Evolutionary conservation across 2,888 invertebrate genomes (phyloP), one percentile per base, ranked within the genome.

Genomic region (Leucophora obtusa): DNA sequence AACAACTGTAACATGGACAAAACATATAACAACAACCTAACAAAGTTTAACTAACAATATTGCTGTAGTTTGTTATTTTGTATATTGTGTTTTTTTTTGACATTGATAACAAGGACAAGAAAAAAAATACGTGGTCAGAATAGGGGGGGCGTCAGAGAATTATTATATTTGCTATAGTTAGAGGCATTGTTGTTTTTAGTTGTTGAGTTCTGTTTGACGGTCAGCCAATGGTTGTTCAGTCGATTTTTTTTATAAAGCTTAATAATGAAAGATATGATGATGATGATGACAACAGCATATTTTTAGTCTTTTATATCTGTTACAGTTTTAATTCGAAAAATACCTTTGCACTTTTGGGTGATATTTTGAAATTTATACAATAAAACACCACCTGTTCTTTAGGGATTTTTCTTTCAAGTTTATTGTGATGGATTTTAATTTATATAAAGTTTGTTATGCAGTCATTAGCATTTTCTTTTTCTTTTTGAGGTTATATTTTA

Each of bases 31-130:
- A 7, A 7, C 28, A 28, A 28, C 6, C 7, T 7, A 28, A 28
- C 14, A 24, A 33, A 43, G 35, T 18, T 63, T 56, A 75, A 68
- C 56, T 68, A 62, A 62, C 33, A 47, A 62, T 65, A 62, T 75
- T 47, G 33, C 38, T 56, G 54, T 47, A 15, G 43, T 47, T 33
- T 51, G 50, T 53, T 28, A 5, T 71, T 28, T 28, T 24, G 43
- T 65, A 17, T 28, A 8, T 47, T 47, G 28, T 47, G 43, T 43
- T 8, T 58, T 66, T 15, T 77, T 77, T 60, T 60, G 71, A 66
- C 77, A 77, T 65, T 65, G 77, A 77, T 50, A 71, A 66, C 54
- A 59, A 71, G 62, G 66, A 66, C 54, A 59, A 71, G 62, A 0
- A 58, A 71, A 53, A 6, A 21, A 21, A 21, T 3, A 21, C 21